A percentile compares a stretch with the other conserved stretches of the same genome.
These are phyloP conservation scores for Drosophila neutralis DNA, from an alignment of 2,888 invertebrate species.

Conservation along the genomic window DNA sequence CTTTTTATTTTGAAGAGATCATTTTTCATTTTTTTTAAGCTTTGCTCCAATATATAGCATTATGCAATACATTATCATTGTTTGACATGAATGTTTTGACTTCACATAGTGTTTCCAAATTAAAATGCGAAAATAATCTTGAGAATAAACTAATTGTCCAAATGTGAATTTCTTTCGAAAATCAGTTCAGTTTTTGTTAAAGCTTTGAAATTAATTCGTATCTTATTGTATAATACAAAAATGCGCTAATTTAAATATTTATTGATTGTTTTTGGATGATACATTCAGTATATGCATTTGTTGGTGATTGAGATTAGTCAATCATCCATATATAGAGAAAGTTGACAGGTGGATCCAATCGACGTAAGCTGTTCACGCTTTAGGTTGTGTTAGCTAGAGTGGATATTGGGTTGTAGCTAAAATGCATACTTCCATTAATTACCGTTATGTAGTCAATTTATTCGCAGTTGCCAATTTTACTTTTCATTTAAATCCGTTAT, in stretches of 20 bases:
- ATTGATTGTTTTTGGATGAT: neutral
- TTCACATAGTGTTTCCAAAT: neutral
- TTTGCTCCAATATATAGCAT: neutral
- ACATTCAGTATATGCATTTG: neutral
- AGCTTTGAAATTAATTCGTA: neutral
- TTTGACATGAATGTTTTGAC: neutral
- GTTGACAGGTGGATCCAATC: neutral
- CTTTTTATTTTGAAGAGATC: neutral
- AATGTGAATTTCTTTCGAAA: too few relatives aligned
- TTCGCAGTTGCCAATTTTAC: too few relatives aligned
- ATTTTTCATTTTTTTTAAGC: neutral
- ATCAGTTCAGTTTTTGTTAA: neutral
- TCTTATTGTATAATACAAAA: neutral
- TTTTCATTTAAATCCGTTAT: neutral
- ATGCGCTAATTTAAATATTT: neutral
- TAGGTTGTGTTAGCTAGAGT: neutral
- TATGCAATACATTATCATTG: neutral
- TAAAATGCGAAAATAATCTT: neutral
- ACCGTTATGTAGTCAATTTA: neutral
- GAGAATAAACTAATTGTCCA: neutral
- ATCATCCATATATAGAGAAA: neutral
- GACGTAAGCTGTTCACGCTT: neutral
- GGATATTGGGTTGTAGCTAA: neutral
- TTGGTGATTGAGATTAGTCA: neutral
- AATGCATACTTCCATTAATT: neutral